Evolutionary conservation across 2,797 vertebrate species (phyloP).

Genomic region (Epinephelus coioides): DNA sequence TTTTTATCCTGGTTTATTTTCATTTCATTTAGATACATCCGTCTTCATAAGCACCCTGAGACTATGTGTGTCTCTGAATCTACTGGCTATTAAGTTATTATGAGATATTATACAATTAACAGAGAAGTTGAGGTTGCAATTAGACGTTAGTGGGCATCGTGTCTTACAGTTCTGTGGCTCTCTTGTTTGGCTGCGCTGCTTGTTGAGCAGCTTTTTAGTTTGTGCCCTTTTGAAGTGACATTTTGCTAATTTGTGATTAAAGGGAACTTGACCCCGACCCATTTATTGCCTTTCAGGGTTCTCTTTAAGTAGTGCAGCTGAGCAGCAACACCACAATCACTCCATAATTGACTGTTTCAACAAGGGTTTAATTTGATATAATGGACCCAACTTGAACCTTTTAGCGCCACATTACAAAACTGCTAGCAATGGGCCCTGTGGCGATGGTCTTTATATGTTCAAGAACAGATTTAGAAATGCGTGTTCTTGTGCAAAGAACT

Average conservation of each 20-base stretch:
- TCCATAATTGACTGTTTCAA: constrained; percentile 51
- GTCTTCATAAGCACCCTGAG: background rate
- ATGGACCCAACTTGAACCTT: constrained; percentile 48
- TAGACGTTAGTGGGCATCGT: background rate
- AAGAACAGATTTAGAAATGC: background rate
- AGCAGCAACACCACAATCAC: constrained; percentile 22
- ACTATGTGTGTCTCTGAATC: background rate
- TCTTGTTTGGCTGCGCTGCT: constrained; percentile 21
- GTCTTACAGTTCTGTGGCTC: background rate
- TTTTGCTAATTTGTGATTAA: constrained; percentile 57
- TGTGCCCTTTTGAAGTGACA: constrained; percentile 49
- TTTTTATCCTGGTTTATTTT: constrained; percentile 20
- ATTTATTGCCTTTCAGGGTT: constrained; percentile 27
- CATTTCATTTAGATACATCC: constrained; percentile 7
- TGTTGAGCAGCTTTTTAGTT: constrained; percentile 12
- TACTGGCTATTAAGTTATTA: constrained; percentile 9
- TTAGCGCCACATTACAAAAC: constrained; percentile 29
- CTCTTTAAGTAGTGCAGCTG: constrained; percentile 3
- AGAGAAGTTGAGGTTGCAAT: background rate
- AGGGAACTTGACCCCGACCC: constrained; percentile 37
- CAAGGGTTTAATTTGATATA: constrained; percentile 54
- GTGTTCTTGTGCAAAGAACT: background rate
- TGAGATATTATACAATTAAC: constrained; percentile 8
- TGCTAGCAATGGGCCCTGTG: background rate
- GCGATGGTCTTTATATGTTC: constrained; percentile 23